phyloP scores from a whole-genome alignment of 2,797 vertebrate species.

The Apogon talboti region DNA sequence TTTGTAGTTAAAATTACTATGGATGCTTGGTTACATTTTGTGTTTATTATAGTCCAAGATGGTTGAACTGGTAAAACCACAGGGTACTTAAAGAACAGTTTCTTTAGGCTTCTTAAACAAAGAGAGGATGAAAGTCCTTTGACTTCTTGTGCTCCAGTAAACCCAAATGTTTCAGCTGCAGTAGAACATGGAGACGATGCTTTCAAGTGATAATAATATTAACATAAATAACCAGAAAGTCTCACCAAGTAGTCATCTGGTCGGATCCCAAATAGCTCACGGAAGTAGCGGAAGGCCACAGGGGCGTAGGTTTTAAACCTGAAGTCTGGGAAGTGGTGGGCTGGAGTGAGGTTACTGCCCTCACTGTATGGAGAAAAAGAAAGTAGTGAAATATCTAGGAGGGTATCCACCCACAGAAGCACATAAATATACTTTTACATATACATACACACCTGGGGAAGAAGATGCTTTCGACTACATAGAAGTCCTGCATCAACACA shows the following conservation, averaged over 20 bases:
- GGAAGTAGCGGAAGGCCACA: constrained; percentile 96
- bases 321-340: constrained; percentile 96
- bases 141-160: too few relatives aligned
- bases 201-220: too few relatives aligned
- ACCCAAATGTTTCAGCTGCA: background rate
- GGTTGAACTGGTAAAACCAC: too few relatives aligned
- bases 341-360: constrained; percentile 96
- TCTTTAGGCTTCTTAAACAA: too few relatives aligned
- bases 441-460: constrained; percentile 89
- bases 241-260: constrained; percentile 97
- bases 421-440: background rate
- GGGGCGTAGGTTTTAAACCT: constrained; percentile 98
- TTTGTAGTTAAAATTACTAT: background rate
- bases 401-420: background rate
- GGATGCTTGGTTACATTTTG: background rate
- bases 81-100: too few relatives aligned
- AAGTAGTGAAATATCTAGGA: constrained; percentile 38
- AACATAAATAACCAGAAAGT: constrained; percentile 3
- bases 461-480: constrained; percentile 98
- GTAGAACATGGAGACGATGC: background rate
- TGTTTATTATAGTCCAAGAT: too few relatives aligned
- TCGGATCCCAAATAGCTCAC: constrained; percentile 97
- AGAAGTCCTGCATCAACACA: constrained; percentile 98
- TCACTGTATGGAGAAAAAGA: constrained; percentile 80
- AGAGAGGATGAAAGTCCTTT: too few relatives aligned